Evolutionary conservation across 2,888 invertebrate species (phyloP).

Genomic region (Leptopilina myrica): DNA sequence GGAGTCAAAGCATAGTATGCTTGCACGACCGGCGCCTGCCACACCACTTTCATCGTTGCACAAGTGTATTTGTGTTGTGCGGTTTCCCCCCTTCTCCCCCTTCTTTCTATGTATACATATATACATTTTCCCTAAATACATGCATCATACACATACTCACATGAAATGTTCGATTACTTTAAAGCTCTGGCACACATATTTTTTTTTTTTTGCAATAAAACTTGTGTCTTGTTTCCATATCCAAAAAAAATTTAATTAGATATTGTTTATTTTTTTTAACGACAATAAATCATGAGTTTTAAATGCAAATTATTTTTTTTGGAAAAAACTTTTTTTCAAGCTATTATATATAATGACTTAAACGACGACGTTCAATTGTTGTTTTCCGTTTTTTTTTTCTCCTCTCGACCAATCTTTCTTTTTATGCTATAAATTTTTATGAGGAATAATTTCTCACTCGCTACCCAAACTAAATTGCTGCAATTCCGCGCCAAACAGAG

Average conservation of each 20-base stretch:
- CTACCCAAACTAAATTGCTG: conserved; percentile 2
- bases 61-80: conserved; percentile 28
- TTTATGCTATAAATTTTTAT: conserved; percentile 11
- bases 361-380: neutral
- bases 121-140: conserved; percentile 6
- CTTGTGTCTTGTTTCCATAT: neutral
- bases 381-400: neutral
- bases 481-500: neutral
- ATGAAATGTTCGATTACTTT: conserved; percentile 14
- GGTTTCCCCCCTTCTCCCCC: conserved; percentile 11
- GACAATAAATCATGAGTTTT: neutral
- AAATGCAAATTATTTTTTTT: no score
- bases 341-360: no score
- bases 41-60: conserved; percentile 36
- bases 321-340: neutral
- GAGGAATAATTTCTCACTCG: conserved; percentile 15
- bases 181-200: conserved; percentile 6
- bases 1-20: conserved; percentile 36
- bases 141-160: conserved; percentile 5
- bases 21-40: conserved; percentile 35
- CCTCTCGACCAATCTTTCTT: neutral
- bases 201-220: neutral
- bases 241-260: conserved; percentile 7
- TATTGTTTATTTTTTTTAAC: neutral
- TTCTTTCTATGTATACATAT: neutral